phyloP scores from a whole-genome alignment of 1,140 invertebrate species.

The Leptinotarsa texana region DNA sequence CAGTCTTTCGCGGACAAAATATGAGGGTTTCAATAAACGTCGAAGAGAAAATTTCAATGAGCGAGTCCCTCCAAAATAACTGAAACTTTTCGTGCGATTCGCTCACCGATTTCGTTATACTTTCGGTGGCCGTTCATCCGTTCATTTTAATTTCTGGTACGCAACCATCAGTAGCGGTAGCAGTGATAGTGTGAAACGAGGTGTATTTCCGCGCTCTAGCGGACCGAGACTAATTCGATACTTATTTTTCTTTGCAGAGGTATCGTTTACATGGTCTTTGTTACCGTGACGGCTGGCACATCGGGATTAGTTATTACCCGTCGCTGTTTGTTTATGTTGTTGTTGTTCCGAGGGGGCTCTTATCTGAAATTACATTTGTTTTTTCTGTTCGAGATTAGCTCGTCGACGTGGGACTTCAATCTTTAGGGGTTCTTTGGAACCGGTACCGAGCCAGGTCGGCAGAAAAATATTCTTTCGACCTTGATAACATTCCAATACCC shows the following conservation, averaged over 20 bases:
- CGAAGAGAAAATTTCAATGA: too few relatives aligned
- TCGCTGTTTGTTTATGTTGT: not conserved
- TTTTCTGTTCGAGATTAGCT: not conserved
- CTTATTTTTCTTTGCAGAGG: conserved; percentile 49
- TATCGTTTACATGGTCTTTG: conserved; percentile 50
- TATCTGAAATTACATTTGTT: not conserved
- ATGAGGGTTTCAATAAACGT: too few relatives aligned
- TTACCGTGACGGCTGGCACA: conserved; percentile 32
- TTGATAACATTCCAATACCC: too few relatives aligned
- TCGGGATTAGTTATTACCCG: not conserved
- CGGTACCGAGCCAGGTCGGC: too few relatives aligned
- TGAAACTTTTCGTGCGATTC: too few relatives aligned
- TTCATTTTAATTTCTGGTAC: conserved; percentile 13
- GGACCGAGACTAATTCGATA: conserved; percentile 52
- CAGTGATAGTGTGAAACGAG: conserved; percentile 52
- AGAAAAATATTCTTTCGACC: too few relatives aligned
- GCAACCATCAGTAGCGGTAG: conserved; percentile 16
- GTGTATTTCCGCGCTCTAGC: conserved; percentile 52
- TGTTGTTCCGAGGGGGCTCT: not conserved
- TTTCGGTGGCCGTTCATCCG: conserved; percentile 1
- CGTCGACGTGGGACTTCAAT: too few relatives aligned
- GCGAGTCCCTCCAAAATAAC: too few relatives aligned
- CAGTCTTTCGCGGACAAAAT: too few relatives aligned
- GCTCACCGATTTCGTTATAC: not conserved
- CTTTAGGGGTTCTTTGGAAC: too few relatives aligned